Conservation (phyloP, 2,888 invertebrate genomes). For the Epinotia demarniana region DNA sequence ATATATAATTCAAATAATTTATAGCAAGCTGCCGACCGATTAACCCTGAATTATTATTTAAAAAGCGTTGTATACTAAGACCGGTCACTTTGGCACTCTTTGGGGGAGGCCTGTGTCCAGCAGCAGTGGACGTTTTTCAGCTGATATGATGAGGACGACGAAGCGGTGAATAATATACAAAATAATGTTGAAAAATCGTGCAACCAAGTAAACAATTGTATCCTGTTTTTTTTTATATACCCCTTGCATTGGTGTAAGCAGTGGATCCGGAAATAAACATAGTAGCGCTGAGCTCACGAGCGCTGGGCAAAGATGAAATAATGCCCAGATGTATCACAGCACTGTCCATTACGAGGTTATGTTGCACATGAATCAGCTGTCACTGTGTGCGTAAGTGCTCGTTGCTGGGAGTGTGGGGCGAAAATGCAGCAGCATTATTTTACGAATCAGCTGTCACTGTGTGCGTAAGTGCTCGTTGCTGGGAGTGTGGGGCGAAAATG, state of each 20-base stretch:
- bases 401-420: neutral
- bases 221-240: neutral
- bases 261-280: conserved; percentile 31
- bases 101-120: too few relatives aligned
- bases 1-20: too few relatives aligned
- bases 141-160: too few relatives aligned
- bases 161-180: neutral
- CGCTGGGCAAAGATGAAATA: conserved; percentile 31
- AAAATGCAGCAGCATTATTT: neutral
- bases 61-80: neutral
- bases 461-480: conserved; percentile 20
- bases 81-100: too few relatives aligned
- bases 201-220: neutral
- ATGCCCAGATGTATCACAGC: conserved; percentile 37
- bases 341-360: conserved; percentile 34
- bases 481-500: neutral
- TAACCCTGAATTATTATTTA: neutral
- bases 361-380: conserved; percentile 37
- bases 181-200: neutral
- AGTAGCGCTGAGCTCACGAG: conserved; percentile 11
- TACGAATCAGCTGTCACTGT: conserved; percentile 26
- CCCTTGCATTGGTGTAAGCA: neutral
- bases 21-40: too few relatives aligned
- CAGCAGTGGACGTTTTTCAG: too few relatives aligned
- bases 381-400: conserved; percentile 9